A percentile compares a stretch with the other conserved stretches of the same genome.
Evolutionary conservation across 2,113 vertebrate species (phyloP).

Genomic region (Myotis yumanensis): DNA sequence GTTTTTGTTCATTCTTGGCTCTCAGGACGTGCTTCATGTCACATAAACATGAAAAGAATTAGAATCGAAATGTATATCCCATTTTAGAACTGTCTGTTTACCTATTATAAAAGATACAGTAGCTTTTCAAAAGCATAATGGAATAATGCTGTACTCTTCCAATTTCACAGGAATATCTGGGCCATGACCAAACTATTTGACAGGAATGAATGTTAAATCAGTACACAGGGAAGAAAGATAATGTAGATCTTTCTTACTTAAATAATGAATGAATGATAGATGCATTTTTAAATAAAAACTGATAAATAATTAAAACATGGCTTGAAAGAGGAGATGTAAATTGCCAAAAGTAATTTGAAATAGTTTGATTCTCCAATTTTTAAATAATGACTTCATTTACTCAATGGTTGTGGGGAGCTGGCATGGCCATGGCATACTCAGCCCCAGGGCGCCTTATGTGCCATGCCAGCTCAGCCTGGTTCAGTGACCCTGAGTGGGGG

Average conservation of each 20-base stretch:
- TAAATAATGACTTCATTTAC: neutral
- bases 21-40: conserved; percentile 59
- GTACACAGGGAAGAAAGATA: conserved; percentile 28
- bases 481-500: too few species aligned
- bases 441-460: too few species aligned
- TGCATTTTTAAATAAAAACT: conserved; percentile 54
- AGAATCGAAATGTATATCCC: conserved; percentile 52
- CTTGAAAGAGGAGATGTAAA: conserved; percentile 24
- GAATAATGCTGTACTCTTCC: conserved; percentile 27
- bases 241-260: neutral
- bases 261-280: conserved; percentile 38
- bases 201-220: conserved; percentile 58
- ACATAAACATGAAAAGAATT: conserved; percentile 63
- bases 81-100: conserved; percentile 66
- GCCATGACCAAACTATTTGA: neutral
- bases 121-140: neutral
- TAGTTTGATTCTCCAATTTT: conserved; percentile 16
- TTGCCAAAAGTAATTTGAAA: conserved; percentile 45
- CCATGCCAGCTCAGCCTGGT: too few species aligned
- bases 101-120: neutral
- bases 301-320: conserved; percentile 38
- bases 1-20: conserved; percentile 64
- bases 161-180: neutral
- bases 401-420: neutral
- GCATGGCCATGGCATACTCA: too few species aligned